Evolutionary conservation across 2,113 vertebrate species (phyloP), one percentile per base, ranked within the genome.

Genomic region (Caretta caretta): DNA sequence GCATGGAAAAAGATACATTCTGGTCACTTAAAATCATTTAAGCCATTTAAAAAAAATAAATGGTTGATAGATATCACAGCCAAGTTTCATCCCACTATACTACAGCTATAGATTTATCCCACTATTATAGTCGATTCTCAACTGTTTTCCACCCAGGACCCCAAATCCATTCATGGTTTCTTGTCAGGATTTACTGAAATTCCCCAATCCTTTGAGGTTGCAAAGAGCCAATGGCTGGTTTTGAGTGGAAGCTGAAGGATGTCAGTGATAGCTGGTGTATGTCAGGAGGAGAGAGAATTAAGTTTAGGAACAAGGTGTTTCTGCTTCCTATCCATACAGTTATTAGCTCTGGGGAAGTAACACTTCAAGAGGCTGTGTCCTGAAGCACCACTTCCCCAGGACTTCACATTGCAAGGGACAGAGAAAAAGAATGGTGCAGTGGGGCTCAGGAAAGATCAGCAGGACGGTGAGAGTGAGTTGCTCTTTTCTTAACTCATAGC

Each of bases 291-390:
- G 80, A 94, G 51, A 87, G 65, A 96, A 94, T 86, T 87, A 94
- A 96, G 88, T 95, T 90, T 90, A 87, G 54, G 92, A 89, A 94
- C 42, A 59, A 88, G 92, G 96, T 92, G 94, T 38, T 72, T 72
- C 88, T 90, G 96, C 90, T 97, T 96, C 80, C 83, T 96, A 96
- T 85, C 94, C 87, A 95, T 92, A 89, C 72, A 92, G 89, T 85
- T 95, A 87, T 94, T 93, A 96, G 90, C 46, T 92, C 51, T 89
- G 49, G 42, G 89, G 20, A 93, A 91, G 65, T 22, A 22, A n/a
- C 8, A 38, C n/a, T 22, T 72, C 8, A 72, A 19, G 65, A 22
- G n/a, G n/a, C 10, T 38, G n/a, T 72, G 65, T 72, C 9, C n/a
- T n/a, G n/a, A 72, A 38, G 10, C 20, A 38, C n/a, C n/a, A 72